Conservation (phyloP, 2,888 invertebrate genomes). For the Ormyrus labotus region DNA sequence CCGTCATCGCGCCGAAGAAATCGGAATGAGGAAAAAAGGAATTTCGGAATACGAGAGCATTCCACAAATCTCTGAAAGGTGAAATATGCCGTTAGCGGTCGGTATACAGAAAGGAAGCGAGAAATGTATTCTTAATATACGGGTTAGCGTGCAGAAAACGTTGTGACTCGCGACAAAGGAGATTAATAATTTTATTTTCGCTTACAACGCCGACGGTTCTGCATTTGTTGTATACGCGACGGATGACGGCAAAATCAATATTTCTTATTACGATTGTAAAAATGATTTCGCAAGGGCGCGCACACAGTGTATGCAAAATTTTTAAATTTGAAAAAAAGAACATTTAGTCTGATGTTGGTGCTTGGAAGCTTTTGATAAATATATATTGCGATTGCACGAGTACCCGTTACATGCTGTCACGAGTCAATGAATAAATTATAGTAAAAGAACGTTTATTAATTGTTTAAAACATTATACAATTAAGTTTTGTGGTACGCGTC, state of each 20-base stretch:
- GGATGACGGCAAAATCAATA: constrained; percentile 28
- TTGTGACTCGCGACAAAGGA: constrained; percentile 23
- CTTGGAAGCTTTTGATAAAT: too few relatives aligned
- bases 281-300: constrained; percentile 4
- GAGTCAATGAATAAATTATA: too few relatives aligned
- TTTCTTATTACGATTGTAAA: constrained; percentile 20
- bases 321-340: not conserved
- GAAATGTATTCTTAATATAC: not conserved
- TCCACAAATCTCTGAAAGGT: constrained; percentile 72
- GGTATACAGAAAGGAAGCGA: constrained; percentile 19
- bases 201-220: constrained; percentile 11
- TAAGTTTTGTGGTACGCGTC: too few relatives aligned
- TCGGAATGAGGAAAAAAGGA: constrained; percentile 13
- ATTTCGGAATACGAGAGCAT: constrained; percentile 62
- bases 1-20: constrained; percentile 34
- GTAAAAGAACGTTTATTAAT: too few relatives aligned
- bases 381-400: too few relatives aligned
- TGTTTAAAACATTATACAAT: too few relatives aligned
- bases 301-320: not conserved
- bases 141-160: not conserved
- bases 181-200: constrained; percentile 42
- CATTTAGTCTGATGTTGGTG: too few relatives aligned
- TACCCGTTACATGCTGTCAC: too few relatives aligned
- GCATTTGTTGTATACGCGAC: constrained; percentile 19
- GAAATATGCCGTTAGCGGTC: constrained; percentile 67